Conservation (phyloP, 2,797 vertebrate genomes). For the Glossophaga mutica region DNA sequence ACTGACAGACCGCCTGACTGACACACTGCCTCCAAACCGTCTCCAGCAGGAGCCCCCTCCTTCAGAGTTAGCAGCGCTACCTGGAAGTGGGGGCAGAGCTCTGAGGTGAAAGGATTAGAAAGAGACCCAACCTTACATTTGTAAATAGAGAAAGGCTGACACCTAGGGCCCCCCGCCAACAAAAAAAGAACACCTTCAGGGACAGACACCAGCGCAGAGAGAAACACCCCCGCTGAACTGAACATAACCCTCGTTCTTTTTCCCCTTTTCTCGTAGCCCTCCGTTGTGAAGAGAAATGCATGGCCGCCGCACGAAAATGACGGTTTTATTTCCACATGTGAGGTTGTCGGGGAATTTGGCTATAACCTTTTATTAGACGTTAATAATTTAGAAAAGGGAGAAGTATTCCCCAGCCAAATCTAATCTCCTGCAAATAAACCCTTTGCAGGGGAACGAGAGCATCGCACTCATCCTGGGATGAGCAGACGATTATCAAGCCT, state of each 20-base stretch:
- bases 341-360: constrained; percentile 54
- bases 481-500: constrained; percentile 57
- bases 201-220: neutral
- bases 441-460: constrained; percentile 14
- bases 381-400: constrained; percentile 68
- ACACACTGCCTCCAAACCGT: constrained; percentile 48
- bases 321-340: constrained; percentile 56
- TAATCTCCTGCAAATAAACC: constrained; percentile 65
- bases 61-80: neutral
- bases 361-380: constrained; percentile 59
- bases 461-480: constrained; percentile 45
- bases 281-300: neutral
- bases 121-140: neutral
- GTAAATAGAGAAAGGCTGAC: neutral
- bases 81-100: neutral
- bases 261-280: neutral
- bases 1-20: constrained; percentile 56
- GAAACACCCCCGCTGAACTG: neutral
- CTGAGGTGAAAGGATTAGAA: neutral
- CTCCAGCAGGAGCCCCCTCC: neutral
- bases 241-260: neutral
- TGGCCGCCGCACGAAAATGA: constrained; percentile 15
- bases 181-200: neutral
- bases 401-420: constrained; percentile 66
- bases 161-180: neutral